Percentiles rank a stretch among this genome's conserved stretches.
These are phyloP conservation scores for Astyanax mexicanus DNA, from an alignment of 2,797 vertebrate species.

Conservation along the genomic window DNA sequence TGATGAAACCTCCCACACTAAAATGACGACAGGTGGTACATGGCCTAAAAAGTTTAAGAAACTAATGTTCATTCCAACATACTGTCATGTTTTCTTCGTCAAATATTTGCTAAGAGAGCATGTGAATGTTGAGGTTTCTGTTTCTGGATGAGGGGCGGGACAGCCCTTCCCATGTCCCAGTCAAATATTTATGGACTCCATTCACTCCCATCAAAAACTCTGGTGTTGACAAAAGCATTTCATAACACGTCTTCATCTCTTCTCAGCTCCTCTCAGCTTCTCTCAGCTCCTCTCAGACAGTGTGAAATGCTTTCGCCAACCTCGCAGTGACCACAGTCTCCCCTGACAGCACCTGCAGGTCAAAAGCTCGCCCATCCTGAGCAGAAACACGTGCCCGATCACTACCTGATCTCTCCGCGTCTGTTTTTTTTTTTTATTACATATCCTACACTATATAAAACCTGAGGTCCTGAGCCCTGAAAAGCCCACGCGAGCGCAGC, in stretches of 20 bases:
- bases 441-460: slow-evolving; percentile 67
- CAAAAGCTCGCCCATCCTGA: neutral
- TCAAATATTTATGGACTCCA: neutral
- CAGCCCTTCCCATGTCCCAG: slow-evolving; percentile 7
- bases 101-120: slow-evolving; percentile 63
- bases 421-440: slow-evolving; percentile 59
- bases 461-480: slow-evolving; percentile 72
- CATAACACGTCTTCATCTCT: neutral
- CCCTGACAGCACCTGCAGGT: slow-evolving; percentile 3
- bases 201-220: slow-evolving; percentile 18
- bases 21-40: no score
- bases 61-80: slow-evolving; percentile 7
- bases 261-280: neutral
- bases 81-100: slow-evolving; percentile 63
- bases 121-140: slow-evolving; percentile 54
- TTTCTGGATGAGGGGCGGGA: slow-evolving; percentile 50
- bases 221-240: slow-evolving; percentile 48
- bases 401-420: slow-evolving; percentile 67
- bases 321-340: no score
- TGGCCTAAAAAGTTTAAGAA: no score
- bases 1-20: no score
- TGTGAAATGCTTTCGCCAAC: no score
- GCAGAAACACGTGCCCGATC: slow-evolving; percentile 25
- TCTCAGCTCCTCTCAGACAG: neutral
- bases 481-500: slow-evolving; percentile 75